Evolutionary conservation across 2,888 invertebrate species (phyloP), one percentile per base, ranked within the genome.

Genomic region (Pseudolycoriella hygida): DNA sequence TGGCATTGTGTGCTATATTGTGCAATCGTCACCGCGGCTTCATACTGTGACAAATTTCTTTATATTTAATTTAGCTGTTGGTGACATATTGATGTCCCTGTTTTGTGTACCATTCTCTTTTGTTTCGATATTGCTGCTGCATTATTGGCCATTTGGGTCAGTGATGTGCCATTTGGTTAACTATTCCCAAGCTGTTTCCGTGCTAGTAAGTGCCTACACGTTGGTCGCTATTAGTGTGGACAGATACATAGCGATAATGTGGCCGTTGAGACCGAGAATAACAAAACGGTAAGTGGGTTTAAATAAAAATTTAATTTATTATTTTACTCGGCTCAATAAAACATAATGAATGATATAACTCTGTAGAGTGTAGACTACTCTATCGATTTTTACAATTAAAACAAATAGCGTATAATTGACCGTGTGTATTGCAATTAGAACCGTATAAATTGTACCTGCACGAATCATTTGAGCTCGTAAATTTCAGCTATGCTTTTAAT

Each of bases 91-190:
- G 46, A 89, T 93, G 80, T 84, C 89, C 0, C 58, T 87, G 18
- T 81, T 93, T 56, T 92, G 93, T 64, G 82, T 93, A 50, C 92
- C 92, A 2, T 90, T 90, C 57, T 83, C 88, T 2, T 89, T 87
- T 56, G 76, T 89, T 19, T 77, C 88, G 11, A 78, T 78, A 55
- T 67, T 86, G 43, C 69, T 90, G 52, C 68, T 87, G 38, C 77
- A 80, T 57, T 81, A 85, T 58, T 93, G 92, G 92, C 87, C 89
- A 0, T 93, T 92, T 58, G 89, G 89, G 2, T 67, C 69, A 15
- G 67, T 77, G 34, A 73, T 92, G 65, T 93, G 92, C 60, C 80
- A 82, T 49, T 67, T 83, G 32, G 87, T 90, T 52, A 82, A 80
- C 62, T 89, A 81, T 61, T 76, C 80, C 1, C 87, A 87, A 64